Percentiles rank a stretch among this genome's conserved stretches.
These are phyloP conservation scores for pig (Sus scrofa) DNA, from an alignment of 2,113 vertebrate species.

Conservation along the genomic window DNA sequence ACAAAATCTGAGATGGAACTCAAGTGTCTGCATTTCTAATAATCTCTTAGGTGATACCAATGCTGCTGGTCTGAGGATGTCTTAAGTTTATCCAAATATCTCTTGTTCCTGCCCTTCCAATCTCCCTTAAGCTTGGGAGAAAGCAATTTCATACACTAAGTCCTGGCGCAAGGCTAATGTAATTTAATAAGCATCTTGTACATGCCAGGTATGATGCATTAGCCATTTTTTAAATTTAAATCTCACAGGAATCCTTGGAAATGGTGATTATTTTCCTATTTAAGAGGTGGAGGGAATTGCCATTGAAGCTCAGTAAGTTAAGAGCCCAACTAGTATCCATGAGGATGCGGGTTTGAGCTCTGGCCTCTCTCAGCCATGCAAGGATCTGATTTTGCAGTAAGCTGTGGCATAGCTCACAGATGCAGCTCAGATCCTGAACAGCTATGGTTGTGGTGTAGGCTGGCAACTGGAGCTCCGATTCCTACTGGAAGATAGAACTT, in stretches of 20 bases:
- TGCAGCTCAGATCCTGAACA: too few relatives aligned
- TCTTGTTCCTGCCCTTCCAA: not conserved
- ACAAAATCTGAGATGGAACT: not conserved
- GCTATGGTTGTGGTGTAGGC: too few relatives aligned
- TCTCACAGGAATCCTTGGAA: not conserved
- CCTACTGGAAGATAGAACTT: too few relatives aligned
- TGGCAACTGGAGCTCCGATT: too few relatives aligned
- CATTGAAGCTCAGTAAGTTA: too few relatives aligned
- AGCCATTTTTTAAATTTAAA: conserved; percentile 6
- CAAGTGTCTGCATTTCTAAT: not conserved
- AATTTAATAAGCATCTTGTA: not conserved
- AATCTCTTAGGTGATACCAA: not conserved
- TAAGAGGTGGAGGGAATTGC: not conserved
- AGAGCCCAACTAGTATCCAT: too few relatives aligned
- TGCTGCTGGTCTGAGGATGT: not conserved
- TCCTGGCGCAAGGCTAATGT: not conserved
- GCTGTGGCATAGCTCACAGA: too few relatives aligned
- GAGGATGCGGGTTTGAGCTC: too few relatives aligned
- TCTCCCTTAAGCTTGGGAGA: not conserved
- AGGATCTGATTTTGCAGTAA: too few relatives aligned
- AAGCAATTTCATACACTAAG: conserved; percentile 12
- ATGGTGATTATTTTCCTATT: not conserved
- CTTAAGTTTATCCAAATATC: not conserved
- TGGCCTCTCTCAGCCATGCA: too few relatives aligned
- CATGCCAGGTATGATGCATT: not conserved